These are phyloP conservation scores for Zingel zingel DNA, from an alignment of 2,113 vertebrate species.

Conservation along the genomic window DNA sequence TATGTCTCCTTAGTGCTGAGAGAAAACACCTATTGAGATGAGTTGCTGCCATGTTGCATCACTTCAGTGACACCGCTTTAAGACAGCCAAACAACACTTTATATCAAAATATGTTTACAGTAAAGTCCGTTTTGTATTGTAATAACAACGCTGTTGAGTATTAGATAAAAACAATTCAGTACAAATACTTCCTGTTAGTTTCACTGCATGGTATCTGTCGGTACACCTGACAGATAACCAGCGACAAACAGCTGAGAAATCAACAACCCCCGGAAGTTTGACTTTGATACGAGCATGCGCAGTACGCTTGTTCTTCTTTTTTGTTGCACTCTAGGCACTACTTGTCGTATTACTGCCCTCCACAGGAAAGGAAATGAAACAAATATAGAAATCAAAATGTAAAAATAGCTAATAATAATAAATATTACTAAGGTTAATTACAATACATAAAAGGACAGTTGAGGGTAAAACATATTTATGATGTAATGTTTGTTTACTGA, in stretches of 20 bases:
- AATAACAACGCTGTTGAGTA: not conserved
- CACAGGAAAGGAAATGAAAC: not conserved
- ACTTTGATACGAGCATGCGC: constrained; percentile 10
- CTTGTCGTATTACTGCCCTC: not conserved
- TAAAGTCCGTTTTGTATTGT: not conserved
- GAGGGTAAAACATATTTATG: not conserved
- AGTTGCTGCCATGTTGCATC: constrained; percentile 78
- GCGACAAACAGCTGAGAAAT: too few relatives aligned
- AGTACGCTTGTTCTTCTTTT: not conserved
- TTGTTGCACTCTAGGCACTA: not conserved
- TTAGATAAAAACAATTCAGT: not conserved
- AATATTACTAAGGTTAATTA: not conserved
- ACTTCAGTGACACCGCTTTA: constrained; percentile 12
- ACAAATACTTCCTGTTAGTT: not conserved
- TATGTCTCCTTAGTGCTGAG: constrained; percentile 57
- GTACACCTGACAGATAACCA: too few relatives aligned
- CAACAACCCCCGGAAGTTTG: constrained; percentile 20
- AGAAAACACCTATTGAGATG: constrained; percentile 57
- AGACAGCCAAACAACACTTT: constrained; percentile 1
- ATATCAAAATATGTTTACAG: not conserved
- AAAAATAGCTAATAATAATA: not conserved
- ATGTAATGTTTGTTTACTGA: not conserved
- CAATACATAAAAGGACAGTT: not conserved
- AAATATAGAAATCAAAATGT: not conserved
- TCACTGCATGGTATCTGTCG: too few relatives aligned